Percentiles rank a stretch among this genome's conserved stretches.
Conservation (phyloP, 2,888 invertebrate species). For the Hecatera dysodea region DNA sequence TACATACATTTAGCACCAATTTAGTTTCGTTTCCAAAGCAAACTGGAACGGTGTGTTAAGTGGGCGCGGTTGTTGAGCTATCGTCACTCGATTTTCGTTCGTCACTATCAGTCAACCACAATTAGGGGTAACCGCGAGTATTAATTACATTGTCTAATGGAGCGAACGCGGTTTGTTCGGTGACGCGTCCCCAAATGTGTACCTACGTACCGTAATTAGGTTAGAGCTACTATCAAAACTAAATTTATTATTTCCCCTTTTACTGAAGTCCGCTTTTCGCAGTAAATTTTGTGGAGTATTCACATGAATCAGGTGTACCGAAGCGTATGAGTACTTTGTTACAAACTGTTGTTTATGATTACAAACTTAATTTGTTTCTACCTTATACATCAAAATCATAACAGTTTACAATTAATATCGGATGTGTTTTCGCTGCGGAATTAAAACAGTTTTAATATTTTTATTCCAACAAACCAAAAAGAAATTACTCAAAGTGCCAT, state of each 20-base stretch:
- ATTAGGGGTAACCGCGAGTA: slow-evolving; percentile 87
- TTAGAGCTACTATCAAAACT: slow-evolving; percentile 66
- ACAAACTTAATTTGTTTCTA: background rate
- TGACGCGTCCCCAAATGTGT: slow-evolving; percentile 78
- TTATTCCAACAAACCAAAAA: slow-evolving; percentile 66
- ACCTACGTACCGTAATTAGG: slow-evolving; percentile 74
- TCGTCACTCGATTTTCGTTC: slow-evolving; percentile 79
- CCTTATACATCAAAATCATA: slow-evolving; percentile 13
- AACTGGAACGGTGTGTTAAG: slow-evolving; percentile 69
- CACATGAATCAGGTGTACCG: slow-evolving; percentile 33
- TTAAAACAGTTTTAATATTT: slow-evolving; percentile 57
- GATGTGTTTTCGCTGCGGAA: slow-evolving; percentile 18
- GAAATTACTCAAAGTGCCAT: slow-evolving; percentile 78
- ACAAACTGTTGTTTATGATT: background rate
- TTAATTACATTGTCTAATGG: slow-evolving; percentile 90
- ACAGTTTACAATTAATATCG: slow-evolving; percentile 24
- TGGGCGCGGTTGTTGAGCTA: slow-evolving; percentile 84
- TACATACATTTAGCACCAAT: slow-evolving; percentile 76
- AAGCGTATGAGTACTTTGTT: slow-evolving; percentile 1
- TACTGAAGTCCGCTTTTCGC: slow-evolving; percentile 37
- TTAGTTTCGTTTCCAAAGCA: slow-evolving; percentile 77
- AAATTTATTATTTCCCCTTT: slow-evolving; percentile 62
- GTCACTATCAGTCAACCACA: slow-evolving; percentile 84
- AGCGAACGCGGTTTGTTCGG: slow-evolving; percentile 80
- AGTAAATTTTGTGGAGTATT: slow-evolving; percentile 39